Evolutionary conservation across 92 coral and sea anemone species (phyloP).

Genomic region (Palythoa grandis): DNA sequence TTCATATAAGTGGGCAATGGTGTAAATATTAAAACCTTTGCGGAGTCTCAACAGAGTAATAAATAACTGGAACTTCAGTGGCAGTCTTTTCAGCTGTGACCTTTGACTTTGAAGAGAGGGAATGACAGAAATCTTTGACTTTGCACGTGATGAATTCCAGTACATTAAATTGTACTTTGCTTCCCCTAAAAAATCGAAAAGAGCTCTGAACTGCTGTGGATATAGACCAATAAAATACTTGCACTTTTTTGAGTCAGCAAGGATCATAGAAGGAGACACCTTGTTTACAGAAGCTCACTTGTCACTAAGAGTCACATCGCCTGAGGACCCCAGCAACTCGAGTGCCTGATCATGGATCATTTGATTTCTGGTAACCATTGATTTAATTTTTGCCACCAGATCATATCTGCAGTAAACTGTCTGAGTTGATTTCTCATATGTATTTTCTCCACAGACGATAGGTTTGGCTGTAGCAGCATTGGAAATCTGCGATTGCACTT

Average conservation of each 20-base stretch:
- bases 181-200: background rate
- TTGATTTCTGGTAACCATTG: constrained; percentile 13
- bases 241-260: background rate
- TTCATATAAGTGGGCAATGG: constrained; percentile 11
- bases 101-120: background rate
- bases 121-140: background rate
- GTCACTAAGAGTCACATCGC: too few species aligned
- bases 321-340: background rate
- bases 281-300: too few species aligned
- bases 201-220: constrained; percentile 8
- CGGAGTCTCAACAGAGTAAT: background rate
- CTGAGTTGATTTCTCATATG: constrained; percentile 21
- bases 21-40: background rate
- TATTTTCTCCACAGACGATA: background rate
- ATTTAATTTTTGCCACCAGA: constrained; percentile 21
- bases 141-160: background rate
- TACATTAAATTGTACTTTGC: background rate
- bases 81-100: background rate
- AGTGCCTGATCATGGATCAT: background rate
- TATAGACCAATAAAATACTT: constrained; percentile 8
- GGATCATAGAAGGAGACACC: background rate
- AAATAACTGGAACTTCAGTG: background rate
- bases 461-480: constrained; percentile 2
- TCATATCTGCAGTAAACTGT: constrained; percentile 21
- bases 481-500: constrained; percentile 6